phyloP scores from a whole-genome alignment of 1,140 invertebrate genomes.

The Nasonia vitripennis region DNA sequence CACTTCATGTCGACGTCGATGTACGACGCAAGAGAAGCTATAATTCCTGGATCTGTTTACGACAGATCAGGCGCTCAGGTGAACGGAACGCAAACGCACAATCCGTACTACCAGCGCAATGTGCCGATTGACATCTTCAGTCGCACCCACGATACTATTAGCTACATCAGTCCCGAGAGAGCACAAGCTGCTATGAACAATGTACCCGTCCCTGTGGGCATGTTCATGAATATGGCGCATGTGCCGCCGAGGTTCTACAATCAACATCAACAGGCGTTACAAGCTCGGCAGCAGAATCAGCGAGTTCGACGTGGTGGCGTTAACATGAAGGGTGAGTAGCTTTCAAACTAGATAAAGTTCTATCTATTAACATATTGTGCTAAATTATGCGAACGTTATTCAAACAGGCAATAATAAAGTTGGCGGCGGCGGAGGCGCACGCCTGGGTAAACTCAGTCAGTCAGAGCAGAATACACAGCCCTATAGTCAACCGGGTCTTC shows the following conservation, averaged over 20 bases:
- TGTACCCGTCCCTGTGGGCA: conserved; percentile 93
- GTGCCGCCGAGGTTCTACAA: conserved; percentile 92
- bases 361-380: neutral
- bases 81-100: conserved; percentile 72
- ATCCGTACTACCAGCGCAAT: conserved; percentile 74
- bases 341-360: neutral
- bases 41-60: conserved; percentile 91
- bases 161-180: conserved; percentile 92
- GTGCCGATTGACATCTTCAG: conserved; percentile 78
- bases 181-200: conserved; percentile 86
- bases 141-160: conserved; percentile 91
- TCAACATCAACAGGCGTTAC: conserved; percentile 84
- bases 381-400: neutral
- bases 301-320: conserved; percentile 64
- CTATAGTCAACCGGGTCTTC: conserved; percentile 78
- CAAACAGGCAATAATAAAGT: conserved; percentile 35
- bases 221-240: conserved; percentile 95
- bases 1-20: conserved; percentile 98
- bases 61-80: conserved; percentile 80
- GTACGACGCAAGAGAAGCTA: conserved; percentile 92
- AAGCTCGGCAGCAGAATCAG: conserved; percentile 76
- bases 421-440: conserved; percentile 54
- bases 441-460: conserved; percentile 70
- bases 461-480: conserved; percentile 77
- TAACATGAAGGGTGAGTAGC: conserved; percentile 51